Base-by-base conservation (phyloP, 1,140 invertebrate genomes). In the Drepana arcuata region DNA sequence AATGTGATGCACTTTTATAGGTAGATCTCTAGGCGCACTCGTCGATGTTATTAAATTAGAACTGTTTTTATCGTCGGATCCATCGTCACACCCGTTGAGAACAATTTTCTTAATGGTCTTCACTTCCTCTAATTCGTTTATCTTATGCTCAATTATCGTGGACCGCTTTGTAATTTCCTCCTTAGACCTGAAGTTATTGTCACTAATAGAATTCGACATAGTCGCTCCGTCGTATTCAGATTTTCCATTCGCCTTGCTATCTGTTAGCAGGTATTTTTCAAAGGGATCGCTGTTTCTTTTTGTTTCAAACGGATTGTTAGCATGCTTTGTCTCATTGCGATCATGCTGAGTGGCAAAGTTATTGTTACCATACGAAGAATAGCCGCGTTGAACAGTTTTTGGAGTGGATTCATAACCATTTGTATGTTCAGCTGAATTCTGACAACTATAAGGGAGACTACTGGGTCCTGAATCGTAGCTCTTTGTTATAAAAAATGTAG, bases 101-200 rank as follows among this genome's bases (percentile, higher is more conserved):
- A 74, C 48, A 27, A 83, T 69, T 55, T 81, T 84, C 40, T 83
- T 78, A 32, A 83, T 75, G 5, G 81, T 84, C 32, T 71, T 83
- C 12, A 84, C 64, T 67, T 84, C 80, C 59, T 84, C 73, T 13
- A 66, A 64, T 64, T 84, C 73, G 37, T 50, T 77, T 25, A 83
- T 67, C 47, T 77, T 77, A 23, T 77, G 64, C 50, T 84, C 81
- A 7, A 73, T 79, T 34, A 83, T 61, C 7, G 61, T 68, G 13
- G 68, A 69, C 31, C 61, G 54, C 38, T 75, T 69, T 23, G 43
- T 69, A 29, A 73, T 57, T 51, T 72, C 58, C 37, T 74, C 69
- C 9, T 58, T 65, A 9, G 48, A 53, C 23, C 54, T 48, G 46
- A 74, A 65, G 47, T 68, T 62, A 34, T 36, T 65, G 11, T 72